phyloP scores from a whole-genome alignment of 92 coral and sea anemone genomes.

The Chrysogorgia sp. region DNA sequence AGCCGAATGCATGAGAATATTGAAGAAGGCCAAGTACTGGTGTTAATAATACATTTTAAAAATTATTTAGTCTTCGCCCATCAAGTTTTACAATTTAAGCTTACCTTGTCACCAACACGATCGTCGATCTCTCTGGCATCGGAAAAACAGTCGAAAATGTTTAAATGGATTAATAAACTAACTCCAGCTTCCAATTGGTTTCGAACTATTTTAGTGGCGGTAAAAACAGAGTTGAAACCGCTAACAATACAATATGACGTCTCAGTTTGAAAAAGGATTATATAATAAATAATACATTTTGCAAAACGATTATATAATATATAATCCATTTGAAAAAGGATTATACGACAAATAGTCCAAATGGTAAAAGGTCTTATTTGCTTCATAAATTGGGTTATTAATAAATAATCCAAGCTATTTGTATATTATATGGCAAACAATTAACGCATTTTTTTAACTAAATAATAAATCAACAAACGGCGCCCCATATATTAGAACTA shows the following conservation, averaged over 20 bases:
- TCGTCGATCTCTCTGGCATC: too few relatives aligned
- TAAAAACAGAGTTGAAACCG: too few relatives aligned
- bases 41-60: neutral
- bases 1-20: neutral
- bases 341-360: conserved; percentile 7
- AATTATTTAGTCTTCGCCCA: neutral
- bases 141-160: too few relatives aligned
- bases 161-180: too few relatives aligned
- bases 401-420: conserved; percentile 2
- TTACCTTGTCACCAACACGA: too few relatives aligned
- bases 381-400: too few relatives aligned
- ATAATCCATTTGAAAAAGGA: conserved; percentile 24
- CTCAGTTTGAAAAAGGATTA: conserved; percentile 8
- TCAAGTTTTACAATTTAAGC: neutral
- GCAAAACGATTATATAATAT: conserved; percentile 7
- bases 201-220: too few relatives aligned
- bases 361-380: neutral
- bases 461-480: neutral
- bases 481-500: too few relatives aligned
- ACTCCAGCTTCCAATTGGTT: too few relatives aligned
- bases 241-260: neutral
- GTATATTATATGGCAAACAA: conserved; percentile 11
- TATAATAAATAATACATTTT: conserved; percentile 24
- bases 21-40: neutral
- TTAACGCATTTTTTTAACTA: neutral